Percentiles rank a stretch among this genome's conserved stretches.
These are phyloP conservation scores for Anthopleura xanthogrammica DNA, from an alignment of 92 coral and sea anemone genomes.

Conservation along the genomic window DNA sequence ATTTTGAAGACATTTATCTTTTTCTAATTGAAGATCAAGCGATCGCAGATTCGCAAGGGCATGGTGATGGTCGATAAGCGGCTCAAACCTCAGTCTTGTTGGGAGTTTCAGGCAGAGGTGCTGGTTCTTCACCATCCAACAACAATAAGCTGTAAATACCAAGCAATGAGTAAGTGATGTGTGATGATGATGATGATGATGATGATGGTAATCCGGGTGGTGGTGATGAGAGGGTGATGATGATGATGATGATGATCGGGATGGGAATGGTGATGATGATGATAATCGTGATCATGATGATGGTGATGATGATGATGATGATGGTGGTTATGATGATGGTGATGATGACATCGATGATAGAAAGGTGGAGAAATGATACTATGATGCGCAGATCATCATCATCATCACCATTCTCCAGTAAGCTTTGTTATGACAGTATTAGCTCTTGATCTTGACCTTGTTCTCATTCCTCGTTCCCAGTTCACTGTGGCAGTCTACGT, in stretches of 20 bases:
- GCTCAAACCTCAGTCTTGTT: conserved; percentile 89
- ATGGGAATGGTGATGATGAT: no score
- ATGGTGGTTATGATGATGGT: neutral
- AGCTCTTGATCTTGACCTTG: neutral
- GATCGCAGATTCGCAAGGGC: conserved; percentile 97
- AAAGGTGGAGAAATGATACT: no score
- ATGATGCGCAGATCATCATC: neutral
- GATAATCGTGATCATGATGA: neutral
- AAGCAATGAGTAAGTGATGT: conserved; percentile 91
- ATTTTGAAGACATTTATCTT: neutral
- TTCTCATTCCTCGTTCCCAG: conserved; percentile 39
- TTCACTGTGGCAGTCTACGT: conserved; percentile 93
- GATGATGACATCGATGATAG: no score
- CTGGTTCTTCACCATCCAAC: conserved; percentile 95
- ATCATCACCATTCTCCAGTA: neutral
- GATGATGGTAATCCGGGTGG: neutral
- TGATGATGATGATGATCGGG: no score
- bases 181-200: neutral
- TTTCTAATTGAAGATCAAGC: conserved; percentile 67
- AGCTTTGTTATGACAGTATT: no score
- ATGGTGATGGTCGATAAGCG: conserved; percentile 96
- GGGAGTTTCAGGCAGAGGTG: conserved; percentile 98
- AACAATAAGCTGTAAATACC: conserved; percentile 97
- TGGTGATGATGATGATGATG: neutral
- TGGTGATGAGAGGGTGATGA: no score